Base-by-base conservation (phyloP, 2,888 invertebrate genomes). In the Cheilosia vulpina region DNA sequence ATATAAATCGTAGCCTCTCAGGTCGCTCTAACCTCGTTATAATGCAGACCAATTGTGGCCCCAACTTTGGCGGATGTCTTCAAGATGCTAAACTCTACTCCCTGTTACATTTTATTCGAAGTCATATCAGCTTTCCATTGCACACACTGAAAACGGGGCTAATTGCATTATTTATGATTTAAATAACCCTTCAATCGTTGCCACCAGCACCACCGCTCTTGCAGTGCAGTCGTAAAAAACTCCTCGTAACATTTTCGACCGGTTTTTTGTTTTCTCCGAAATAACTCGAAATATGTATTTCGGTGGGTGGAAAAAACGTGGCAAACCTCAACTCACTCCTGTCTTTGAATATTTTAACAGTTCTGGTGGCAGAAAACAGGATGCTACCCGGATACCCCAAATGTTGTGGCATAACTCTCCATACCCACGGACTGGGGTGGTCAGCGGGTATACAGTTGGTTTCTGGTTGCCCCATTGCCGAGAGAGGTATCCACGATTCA, bases 331-430 rank as follows among this genome's bases (percentile, higher is more conserved):
- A 65, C 69, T 65, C 69, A 45, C 69, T 69, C 47, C 34, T 52
- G 52, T 79, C 63, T 84, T 75, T 75, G 50, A 79, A 79, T 79
- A 50, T 60, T 45, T 68, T 65, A 79, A 71, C 21, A 75, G 19
- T 60, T 34, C 9, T 50, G 60, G 55, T 75, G 79, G 75, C 58
- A 24, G 5, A 31, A 31, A 31, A 55, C 55, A 55, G 55, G 55
- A 55, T 55, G 55, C 31, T 55, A 17, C 55, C 31, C 19, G 52
- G 58, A 75, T 80, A 65, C 73, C 76, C 76, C 34, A 72, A 80
- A 85, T 77, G 66, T 81, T 85, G 81, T 77, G 85, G 85, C 68
- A 80, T 63, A 45, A 63, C 50, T 76, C 68, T 45, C 68, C 7
- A 19, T 38, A 31, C 11, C 34, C 57, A 47, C 47, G 21, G 68